Conservation (phyloP, 1,140 invertebrate genomes). For the Subanguina moxae region DNA sequence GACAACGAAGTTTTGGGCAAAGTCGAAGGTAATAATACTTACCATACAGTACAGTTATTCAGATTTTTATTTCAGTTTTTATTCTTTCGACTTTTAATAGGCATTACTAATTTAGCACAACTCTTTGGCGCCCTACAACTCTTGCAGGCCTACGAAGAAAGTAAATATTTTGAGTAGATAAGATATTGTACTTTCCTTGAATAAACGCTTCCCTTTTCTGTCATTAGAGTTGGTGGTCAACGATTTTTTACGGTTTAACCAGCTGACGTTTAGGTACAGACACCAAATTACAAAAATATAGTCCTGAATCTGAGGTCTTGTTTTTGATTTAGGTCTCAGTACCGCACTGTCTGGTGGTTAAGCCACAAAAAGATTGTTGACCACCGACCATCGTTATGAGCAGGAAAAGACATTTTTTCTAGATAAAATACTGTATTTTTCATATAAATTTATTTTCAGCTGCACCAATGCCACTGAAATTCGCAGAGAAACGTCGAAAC, state of each 20-base stretch:
- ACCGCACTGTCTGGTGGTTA: too few species aligned
- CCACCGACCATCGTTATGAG: too few species aligned
- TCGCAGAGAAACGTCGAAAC: constrained; percentile 43
- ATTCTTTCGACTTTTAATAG: background rate
- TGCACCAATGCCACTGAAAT: constrained; percentile 29
- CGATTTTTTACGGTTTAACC: too few species aligned
- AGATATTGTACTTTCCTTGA: too few species aligned
- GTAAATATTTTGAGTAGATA: background rate
- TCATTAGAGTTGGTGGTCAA: too few species aligned
- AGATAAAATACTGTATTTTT: too few species aligned
- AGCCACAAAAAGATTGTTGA: constrained; percentile 13
- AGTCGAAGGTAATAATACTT: constrained; percentile 14
- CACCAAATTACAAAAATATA: too few species aligned
- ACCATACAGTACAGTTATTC: background rate
- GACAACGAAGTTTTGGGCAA: constrained; percentile 18
- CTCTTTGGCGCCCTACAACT: constrained; percentile 24
- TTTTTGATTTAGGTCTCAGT: too few species aligned
- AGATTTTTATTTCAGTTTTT: background rate
- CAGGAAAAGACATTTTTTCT: too few species aligned
- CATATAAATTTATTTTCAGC: constrained; percentile 26
- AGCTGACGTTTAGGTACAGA: too few species aligned
- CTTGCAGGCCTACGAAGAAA: constrained; percentile 32
- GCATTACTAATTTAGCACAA: background rate
- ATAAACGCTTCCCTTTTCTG: too few species aligned
- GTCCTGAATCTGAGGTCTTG: too few species aligned